These are phyloP conservation scores for Calameuta pallipes DNA, from an alignment of 2,888 invertebrate species.

Conservation along the genomic window DNA sequence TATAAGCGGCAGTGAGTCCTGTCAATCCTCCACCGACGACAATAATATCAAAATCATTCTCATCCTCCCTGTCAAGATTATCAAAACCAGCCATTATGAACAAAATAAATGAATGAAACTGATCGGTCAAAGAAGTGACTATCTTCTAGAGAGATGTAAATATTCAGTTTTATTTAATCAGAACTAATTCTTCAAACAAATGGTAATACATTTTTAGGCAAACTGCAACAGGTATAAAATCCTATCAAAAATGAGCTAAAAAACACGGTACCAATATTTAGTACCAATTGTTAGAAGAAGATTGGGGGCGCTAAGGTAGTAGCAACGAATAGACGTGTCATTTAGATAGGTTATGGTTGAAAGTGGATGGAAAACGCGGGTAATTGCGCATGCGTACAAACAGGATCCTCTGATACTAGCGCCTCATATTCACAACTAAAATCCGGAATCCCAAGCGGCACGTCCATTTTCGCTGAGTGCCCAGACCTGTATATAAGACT, in stretches of 20 bases:
- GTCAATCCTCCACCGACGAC: slow-evolving; percentile 51
- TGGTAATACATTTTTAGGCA: neutral
- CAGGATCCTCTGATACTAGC: too few relatives aligned
- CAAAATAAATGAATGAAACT: neutral
- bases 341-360: too few relatives aligned
- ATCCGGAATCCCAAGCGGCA: too few relatives aligned
- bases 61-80: slow-evolving; percentile 11
- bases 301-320: neutral
- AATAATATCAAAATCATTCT: slow-evolving; percentile 46
- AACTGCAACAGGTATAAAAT: neutral
- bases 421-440: too few relatives aligned
- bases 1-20: slow-evolving; percentile 48
- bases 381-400: too few relatives aligned
- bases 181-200: neutral
- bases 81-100: neutral
- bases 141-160: too few relatives aligned
- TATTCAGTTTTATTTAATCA: neutral
- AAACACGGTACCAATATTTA: neutral
- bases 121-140: neutral
- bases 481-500: too few relatives aligned
- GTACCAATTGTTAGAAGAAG: neutral
- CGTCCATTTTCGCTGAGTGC: too few relatives aligned
- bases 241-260: too few relatives aligned
- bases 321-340: neutral
- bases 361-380: too few relatives aligned